Base-by-base conservation (phyloP, 2,888 invertebrate species). In the Camptogramma bilineatum region DNA sequence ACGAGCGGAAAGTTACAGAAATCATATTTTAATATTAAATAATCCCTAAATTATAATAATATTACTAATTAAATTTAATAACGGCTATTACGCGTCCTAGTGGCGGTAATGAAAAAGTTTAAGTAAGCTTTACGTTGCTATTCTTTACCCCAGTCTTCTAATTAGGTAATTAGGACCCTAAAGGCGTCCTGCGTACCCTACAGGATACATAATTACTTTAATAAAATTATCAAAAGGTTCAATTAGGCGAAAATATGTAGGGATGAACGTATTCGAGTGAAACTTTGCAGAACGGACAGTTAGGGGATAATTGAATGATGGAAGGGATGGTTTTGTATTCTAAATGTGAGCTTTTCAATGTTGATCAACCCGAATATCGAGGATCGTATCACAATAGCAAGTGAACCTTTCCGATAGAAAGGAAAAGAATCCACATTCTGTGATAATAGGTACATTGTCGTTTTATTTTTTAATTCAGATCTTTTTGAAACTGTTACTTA, bases 291-390 rank as follows among this genome's bases (percentile, higher is more conserved):
- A 64, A 57, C 52, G 62, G 66, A 68, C 52, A 56, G 64, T 62
- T 60, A 62, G 18, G 61, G 68, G 61, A 64, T 72, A 72, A 72
- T 70, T 70, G 69, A 66, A 69, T 70, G 64, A 72, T 66, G 52
- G 58, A 62, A 66, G 62, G 64, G 63, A 46, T 52, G 24, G 65
- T 66, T 71, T 70, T 64, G 69, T 68, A 70, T 73, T 67, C 69
- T 13, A 52, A 65, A 69, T 63, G 69, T 66, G 58, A 57, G 52
- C 59, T 64, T 66, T 71, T 71, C 68, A 68, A 70, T 69, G 67
- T 66, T 64, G 60, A 47, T 50, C 52, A 31, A 62, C 61, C 47
- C 39, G 47, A 57, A 56, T 60, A 39, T 56, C 42, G 42, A 39
- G 54, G 54, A n/a, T 47, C 47, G 17, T 61, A 50, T 61, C 42